Base-by-base conservation (phyloP, 2,113 vertebrate species). In the Oostethus manadensis region DNA sequence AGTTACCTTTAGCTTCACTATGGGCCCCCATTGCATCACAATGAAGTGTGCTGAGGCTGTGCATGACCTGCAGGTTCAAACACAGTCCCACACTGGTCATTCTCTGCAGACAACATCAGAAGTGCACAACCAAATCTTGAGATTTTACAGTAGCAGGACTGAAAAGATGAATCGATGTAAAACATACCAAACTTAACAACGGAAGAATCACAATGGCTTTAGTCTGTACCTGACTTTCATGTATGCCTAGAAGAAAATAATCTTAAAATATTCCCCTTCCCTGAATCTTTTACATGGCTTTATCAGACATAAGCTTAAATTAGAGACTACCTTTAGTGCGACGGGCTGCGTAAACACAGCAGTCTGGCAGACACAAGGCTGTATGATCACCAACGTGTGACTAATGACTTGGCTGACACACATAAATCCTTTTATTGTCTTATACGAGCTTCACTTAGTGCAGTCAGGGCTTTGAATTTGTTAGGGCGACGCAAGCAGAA, bases 351-450 rank as follows among this genome's bases (percentile, higher is more conserved):
- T 66, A 55, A 58, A 73, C 58, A 55, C 53, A 55, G 49, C 68
- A 56, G 56, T 35, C 63, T 77, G 68, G 58, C 70, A 76, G 60
- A 66, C 60, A 40, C 44, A 66, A 47, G 45, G 62, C 60, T 70
- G 50, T 33, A 26, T 21, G 21, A 56, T 64, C 58, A 65, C 51
- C 56, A 29, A 45, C 62, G 71, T 78, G 64, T 79, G 56, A 84
- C 76, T 64, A 78, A 79, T 56, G 59, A 76, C 63, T 74, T 78
- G 65, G 59, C 70, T 76, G 38, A 23, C 29, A 73, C 43, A 21
- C 60, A 60, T 46, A 26, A 59, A 43, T 64, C 57, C 35, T 46
- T 74, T 64, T 11, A 46, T 64, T 67, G 45, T 54, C 40, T 29
- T 46, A n/a, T 45, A 44, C 17, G 49, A 60, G 26, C 63, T 50